phyloP scores from a whole-genome alignment of 1,140 invertebrate genomes.

The Drosophila auraria region DNA sequence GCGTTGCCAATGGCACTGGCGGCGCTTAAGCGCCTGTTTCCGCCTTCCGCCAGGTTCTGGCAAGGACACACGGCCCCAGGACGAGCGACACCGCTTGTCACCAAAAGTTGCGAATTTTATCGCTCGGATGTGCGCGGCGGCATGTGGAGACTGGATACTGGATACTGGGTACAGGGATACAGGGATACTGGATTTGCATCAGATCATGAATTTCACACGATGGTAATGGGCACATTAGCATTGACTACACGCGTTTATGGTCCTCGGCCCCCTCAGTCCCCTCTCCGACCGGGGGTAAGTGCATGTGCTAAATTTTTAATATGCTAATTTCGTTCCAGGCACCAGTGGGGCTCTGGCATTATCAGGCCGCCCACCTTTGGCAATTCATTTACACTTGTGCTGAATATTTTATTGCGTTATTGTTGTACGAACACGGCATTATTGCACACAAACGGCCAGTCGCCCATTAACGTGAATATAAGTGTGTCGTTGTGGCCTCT shows the following conservation, averaged over 20 bases:
- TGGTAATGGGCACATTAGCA: constrained; percentile 77
- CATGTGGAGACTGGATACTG: constrained; percentile 34
- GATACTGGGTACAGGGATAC: no score
- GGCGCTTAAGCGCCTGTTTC: constrained; percentile 26
- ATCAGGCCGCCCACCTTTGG: constrained; percentile 35
- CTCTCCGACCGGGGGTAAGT: constrained; percentile 34
- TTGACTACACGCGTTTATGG: constrained; percentile 78
- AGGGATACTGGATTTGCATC: constrained; percentile 66
- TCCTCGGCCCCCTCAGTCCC: neutral
- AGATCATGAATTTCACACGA: constrained; percentile 79
- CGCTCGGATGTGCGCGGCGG: constrained; percentile 59
- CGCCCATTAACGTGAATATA: constrained; percentile 52
- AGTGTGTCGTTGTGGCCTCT: constrained; percentile 9
- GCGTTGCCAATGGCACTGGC: constrained; percentile 46
- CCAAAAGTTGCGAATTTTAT: constrained; percentile 82
- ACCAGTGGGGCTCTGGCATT: neutral
- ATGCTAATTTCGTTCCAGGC: constrained; percentile 62
- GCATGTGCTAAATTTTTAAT: constrained; percentile 82
- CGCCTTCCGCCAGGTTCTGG: neutral
- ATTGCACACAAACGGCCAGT: constrained; percentile 75
- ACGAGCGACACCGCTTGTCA: constrained; percentile 57
- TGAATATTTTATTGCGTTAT: constrained; percentile 73
- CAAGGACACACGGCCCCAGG: neutral
- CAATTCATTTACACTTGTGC: constrained; percentile 80
- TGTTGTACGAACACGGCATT: constrained; percentile 56